These are phyloP conservation scores for Drosophila pandora DNA, from an alignment of 1,140 invertebrate species.

Conservation along the genomic window DNA sequence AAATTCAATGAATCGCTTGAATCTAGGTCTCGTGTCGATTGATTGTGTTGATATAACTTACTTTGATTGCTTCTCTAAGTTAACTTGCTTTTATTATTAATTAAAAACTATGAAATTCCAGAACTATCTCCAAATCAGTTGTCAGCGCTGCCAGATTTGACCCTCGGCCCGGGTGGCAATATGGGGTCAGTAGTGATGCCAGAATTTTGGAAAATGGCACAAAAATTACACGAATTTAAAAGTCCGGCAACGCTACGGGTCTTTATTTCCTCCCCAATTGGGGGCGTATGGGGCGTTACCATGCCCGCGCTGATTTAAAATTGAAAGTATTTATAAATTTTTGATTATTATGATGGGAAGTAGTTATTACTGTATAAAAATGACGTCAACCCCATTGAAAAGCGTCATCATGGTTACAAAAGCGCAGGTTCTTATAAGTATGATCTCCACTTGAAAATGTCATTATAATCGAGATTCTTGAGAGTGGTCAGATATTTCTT, in stretches of 20 bases:
- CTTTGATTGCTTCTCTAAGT: constrained; percentile 59
- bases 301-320: no score
- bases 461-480: not conserved
- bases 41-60: constrained; percentile 37
- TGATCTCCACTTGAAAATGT: not conserved
- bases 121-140: constrained; percentile 62
- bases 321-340: not conserved
- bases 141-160: not conserved
- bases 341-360: not conserved
- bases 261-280: no score
- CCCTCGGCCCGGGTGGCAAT: no score
- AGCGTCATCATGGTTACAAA: not conserved
- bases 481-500: not conserved
- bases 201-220: no score
- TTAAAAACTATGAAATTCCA: constrained; percentile 77
- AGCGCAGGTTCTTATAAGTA: not conserved
- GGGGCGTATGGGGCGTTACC: no score
- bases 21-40: not conserved
- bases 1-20: constrained; percentile 20
- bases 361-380: not conserved
- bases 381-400: not conserved
- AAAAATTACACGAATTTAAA: no score
- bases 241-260: no score
- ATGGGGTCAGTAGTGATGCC: no score
- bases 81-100: constrained; percentile 62